Percentiles rank a stretch among this genome's conserved stretches.
These are phyloP conservation scores for Morpho deidamia DNA, from an alignment of 2,888 invertebrate genomes.

Conservation along the genomic window DNA sequence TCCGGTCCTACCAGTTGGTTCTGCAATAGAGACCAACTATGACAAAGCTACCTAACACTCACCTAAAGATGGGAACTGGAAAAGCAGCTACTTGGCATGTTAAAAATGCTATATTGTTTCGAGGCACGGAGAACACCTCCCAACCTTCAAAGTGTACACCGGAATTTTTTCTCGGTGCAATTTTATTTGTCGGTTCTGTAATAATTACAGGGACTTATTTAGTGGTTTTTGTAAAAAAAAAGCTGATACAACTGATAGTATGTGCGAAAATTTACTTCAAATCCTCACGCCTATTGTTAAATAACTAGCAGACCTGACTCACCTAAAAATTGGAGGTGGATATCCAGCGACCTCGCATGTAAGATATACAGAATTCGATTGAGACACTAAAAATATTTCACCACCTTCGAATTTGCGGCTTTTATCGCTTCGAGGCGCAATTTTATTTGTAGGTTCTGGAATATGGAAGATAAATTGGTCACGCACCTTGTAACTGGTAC, in stretches of 20 bases:
- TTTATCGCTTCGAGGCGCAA: slow-evolving; percentile 77
- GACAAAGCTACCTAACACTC: slow-evolving; percentile 58
- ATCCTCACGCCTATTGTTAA: background rate
- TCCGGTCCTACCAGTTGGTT: slow-evolving; percentile 84
- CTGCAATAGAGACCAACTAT: slow-evolving; percentile 69
- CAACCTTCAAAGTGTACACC: slow-evolving; percentile 81
- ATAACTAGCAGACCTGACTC: slow-evolving; percentile 27
- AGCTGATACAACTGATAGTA: background rate
- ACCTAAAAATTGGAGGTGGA: slow-evolving; percentile 74
- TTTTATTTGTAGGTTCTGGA: slow-evolving; percentile 84
- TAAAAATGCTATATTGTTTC: slow-evolving; percentile 75
- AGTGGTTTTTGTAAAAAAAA: background rate
- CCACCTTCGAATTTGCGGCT: slow-evolving; percentile 57
- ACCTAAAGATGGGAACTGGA: slow-evolving; percentile 85
- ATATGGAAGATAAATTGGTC: slow-evolving; percentile 43
- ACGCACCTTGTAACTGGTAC: slow-evolving; percentile 82
- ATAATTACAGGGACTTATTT: slow-evolving; percentile 30
- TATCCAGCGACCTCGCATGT: slow-evolving; percentile 76
- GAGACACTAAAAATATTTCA: slow-evolving; percentile 60
- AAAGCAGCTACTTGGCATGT: slow-evolving; percentile 84
- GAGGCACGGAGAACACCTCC: slow-evolving; percentile 77
- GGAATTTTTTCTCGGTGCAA: slow-evolving; percentile 77
- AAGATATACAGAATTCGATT: slow-evolving; percentile 55
- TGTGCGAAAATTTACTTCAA: background rate
- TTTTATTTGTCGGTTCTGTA: slow-evolving; percentile 80